These are phyloP conservation scores for Laothoe populi DNA, from an alignment of 2,888 invertebrate species.

Conservation along the genomic window DNA sequence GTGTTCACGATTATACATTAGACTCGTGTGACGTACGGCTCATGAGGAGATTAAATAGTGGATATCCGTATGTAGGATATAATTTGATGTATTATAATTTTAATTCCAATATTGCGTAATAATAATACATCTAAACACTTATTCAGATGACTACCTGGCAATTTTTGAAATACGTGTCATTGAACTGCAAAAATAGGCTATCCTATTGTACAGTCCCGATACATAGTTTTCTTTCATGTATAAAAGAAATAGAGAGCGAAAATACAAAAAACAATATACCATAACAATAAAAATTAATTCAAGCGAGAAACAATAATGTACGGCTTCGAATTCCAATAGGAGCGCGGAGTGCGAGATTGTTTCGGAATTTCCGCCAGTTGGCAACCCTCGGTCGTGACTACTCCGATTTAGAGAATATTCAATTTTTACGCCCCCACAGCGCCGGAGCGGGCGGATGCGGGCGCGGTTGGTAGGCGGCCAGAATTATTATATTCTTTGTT, in stretches of 20 bases:
- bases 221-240: neutral
- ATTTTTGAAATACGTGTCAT: neutral
- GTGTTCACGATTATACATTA: conserved; percentile 9
- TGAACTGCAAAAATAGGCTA: neutral
- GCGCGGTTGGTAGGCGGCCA: conserved; percentile 5
- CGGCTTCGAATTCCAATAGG: conserved; percentile 27
- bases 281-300: conserved; percentile 24
- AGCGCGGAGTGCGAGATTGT: conserved; percentile 27
- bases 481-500: conserved; percentile 25
- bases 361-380: conserved; percentile 26
- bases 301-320: conserved; percentile 27
- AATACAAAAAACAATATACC: conserved; percentile 16
- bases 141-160: neutral
- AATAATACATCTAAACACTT: neutral
- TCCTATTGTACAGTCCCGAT: neutral
- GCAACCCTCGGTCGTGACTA: conserved; percentile 29
- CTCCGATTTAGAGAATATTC: conserved; percentile 47
- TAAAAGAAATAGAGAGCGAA: neutral
- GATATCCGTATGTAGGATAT: neutral
- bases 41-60: neutral
- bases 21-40: neutral
- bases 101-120: neutral
- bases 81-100: neutral
- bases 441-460: neutral
- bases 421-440: conserved; percentile 44